Evolutionary conservation across 2,113 vertebrate species (phyloP).

Genomic region (Cyprinus carpio): DNA sequence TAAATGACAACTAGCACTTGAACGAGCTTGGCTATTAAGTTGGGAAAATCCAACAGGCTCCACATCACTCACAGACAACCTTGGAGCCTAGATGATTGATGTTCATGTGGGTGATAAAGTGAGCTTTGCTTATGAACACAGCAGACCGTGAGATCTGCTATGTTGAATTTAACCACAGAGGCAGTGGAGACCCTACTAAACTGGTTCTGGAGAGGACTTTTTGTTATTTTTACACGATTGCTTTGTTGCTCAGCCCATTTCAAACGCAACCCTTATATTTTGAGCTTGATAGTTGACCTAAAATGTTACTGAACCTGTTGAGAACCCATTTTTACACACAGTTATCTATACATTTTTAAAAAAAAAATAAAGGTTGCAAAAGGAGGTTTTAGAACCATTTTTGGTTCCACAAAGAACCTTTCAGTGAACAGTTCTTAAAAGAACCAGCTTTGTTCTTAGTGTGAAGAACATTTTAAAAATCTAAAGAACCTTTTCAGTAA

Average conservation of each 20-base stretch:
- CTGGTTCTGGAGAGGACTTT: neutral
- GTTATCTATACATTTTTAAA: neutral
- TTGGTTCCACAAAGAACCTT: too few relatives aligned
- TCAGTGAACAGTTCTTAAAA: too few relatives aligned
- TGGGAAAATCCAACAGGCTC: neutral
- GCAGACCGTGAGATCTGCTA: slow-evolving; percentile 7
- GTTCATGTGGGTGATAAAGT: slow-evolving; percentile 10
- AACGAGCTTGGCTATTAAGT: neutral
- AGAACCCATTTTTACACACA: neutral
- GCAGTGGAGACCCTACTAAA: neutral
- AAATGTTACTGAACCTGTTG: neutral
- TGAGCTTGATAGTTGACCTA: neutral
- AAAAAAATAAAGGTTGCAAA: neutral
- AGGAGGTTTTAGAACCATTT: too few relatives aligned
- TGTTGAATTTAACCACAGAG: slow-evolving; percentile 1
- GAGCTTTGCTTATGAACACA: slow-evolving; percentile 21
- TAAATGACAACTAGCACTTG: neutral
- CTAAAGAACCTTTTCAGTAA: too few relatives aligned
- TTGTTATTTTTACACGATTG: neutral
- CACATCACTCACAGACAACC: neutral
- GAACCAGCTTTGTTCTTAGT: too few relatives aligned
- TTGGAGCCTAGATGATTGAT: neutral
- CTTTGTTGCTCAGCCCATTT: neutral
- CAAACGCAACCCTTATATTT: neutral
- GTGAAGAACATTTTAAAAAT: too few relatives aligned